Percentiles rank a stretch among this genome's conserved stretches.
Evolutionary conservation across 2,113 vertebrate genomes (phyloP).

Genomic region (Neolamprologus brichardi): DNA sequence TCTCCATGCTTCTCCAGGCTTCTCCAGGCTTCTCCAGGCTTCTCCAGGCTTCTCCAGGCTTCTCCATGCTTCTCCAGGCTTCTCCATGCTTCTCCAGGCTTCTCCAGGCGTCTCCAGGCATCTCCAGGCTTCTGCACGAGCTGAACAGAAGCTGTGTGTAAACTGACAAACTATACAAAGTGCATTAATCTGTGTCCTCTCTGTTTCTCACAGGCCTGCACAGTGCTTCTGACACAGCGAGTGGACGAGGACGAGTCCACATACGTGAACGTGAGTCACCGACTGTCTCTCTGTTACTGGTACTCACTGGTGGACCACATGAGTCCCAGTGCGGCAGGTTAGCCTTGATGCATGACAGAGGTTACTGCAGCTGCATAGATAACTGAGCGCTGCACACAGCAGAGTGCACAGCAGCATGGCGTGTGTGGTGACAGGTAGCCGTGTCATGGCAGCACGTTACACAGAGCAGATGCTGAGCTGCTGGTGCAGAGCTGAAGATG

Average conservation of each 20-base stretch:
- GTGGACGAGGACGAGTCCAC: neutral
- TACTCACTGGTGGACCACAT: neutral
- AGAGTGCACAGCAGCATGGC: neutral
- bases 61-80: rapidly evolving
- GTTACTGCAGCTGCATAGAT: neutral
- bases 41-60: rapidly evolving
- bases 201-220: constrained; percentile 24
- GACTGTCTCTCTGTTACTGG: neutral
- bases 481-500: neutral
- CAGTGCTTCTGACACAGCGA: neutral
- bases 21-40: no score
- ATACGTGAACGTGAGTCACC: constrained; percentile 10
- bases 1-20: no score
- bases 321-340: neutral
- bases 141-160: neutral
- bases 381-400: neutral
- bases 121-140: neutral
- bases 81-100: rapidly evolving
- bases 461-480: neutral
- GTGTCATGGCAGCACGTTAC: neutral
- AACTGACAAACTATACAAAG: neutral
- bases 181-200: neutral
- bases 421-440: neutral
- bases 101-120: rapidly evolving
- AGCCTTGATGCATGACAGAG: neutral